Percentiles rank a stretch among this genome's conserved stretches.
Conservation (phyloP, 2,797 vertebrate genomes). For the Myripristis jacobus region DNA sequence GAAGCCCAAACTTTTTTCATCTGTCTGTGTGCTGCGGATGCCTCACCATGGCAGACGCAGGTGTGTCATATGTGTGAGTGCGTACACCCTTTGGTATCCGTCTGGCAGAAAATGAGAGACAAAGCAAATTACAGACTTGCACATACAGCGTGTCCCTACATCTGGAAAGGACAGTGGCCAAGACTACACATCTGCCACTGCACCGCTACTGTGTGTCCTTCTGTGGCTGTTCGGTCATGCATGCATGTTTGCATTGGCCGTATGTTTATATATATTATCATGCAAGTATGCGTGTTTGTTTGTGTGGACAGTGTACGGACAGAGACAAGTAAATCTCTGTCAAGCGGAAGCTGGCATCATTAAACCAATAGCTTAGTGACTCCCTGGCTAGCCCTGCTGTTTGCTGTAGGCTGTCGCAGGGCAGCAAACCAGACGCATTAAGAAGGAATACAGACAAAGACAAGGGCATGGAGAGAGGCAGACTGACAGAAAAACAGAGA, state of each 20-base stretch:
- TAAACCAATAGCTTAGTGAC: constrained; percentile 83
- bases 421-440: constrained; percentile 71
- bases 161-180: constrained; percentile 35
- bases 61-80: constrained; percentile 60
- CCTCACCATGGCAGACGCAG: constrained; percentile 39
- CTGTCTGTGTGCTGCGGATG: constrained; percentile 35
- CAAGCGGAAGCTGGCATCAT: constrained; percentile 81
- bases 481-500: neutral
- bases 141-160: constrained; percentile 37
- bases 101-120: constrained; percentile 23
- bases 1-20: constrained; percentile 16
- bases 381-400: constrained; percentile 69
- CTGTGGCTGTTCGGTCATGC: neutral
- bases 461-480: constrained; percentile 58
- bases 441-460: constrained; percentile 63
- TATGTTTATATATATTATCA: constrained; percentile 43
- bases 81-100: constrained; percentile 60
- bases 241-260: constrained; percentile 21
- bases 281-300: constrained; percentile 39
- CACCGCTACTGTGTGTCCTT: neutral
- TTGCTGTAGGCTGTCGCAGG: constrained; percentile 72
- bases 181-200: neutral
- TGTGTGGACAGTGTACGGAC: constrained; percentile 67
- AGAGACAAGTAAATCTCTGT: constrained; percentile 78
- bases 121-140: constrained; percentile 48